Evolutionary conservation across 2,113 vertebrate species (phyloP), one percentile per base, ranked within the genome.

Genomic region (Sisor rabdophorus): DNA sequence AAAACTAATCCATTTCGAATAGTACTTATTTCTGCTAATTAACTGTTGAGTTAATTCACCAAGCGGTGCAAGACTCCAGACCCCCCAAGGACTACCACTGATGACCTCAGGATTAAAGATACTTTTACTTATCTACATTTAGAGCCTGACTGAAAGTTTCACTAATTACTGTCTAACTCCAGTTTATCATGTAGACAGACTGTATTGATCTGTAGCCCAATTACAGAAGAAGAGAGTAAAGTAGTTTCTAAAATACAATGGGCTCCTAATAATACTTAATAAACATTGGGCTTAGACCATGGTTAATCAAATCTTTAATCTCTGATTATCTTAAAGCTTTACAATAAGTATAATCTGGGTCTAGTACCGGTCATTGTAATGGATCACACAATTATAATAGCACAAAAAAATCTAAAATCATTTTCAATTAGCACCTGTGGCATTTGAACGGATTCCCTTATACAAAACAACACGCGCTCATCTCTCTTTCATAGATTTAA

Each of bases 41-140:
- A 70, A 53, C 67, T 53, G 48, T 20, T 53, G 67, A 70, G 67
- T 69, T 70, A 26, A 70, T 70, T 53, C 67, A 70, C 9, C 48
- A 70, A 53, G 67, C 26, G 28, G 17, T 53, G 24, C 48, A 20
- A 26, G 48, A 53, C 26, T 30, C 67, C 12, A 26, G 67, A 70
- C 24, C 67, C 48, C 26, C 11, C 32, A 36, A 32, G 48, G 48
- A 32, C 67, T 53, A 24, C 48, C 67, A 70, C 9, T 70, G 48
- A 70, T 53, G 67, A 70, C 67, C 48, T 47, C 48, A 30, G 67
- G 67, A 70, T 70, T 52, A 70, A 10, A 10, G 47, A 70, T 15
- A 17, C 26, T 70, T 70, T 70, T 26, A 50, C 24, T 11, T 24
- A 70, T 70, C 16, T 53, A 70, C 26, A 70, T 53, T 53, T 3